Percentiles rank a stretch among this genome's conserved stretches.
Conservation (phyloP, 2,797 vertebrate species). For the Miichthys miiuy region DNA sequence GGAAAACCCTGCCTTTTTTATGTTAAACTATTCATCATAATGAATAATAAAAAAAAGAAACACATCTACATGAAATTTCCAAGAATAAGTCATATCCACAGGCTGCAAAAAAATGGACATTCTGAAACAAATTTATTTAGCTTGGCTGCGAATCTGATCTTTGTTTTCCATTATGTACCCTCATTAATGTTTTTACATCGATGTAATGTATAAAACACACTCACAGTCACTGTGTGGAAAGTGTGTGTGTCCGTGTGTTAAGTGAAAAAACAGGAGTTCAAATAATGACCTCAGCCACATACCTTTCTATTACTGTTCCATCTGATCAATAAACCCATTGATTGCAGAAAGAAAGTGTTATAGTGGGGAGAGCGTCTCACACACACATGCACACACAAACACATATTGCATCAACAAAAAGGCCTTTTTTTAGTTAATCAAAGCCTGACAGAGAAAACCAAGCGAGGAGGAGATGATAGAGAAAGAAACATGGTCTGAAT, state of each 20-base stretch:
- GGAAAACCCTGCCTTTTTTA: constrained; percentile 48
- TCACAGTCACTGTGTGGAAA: neutral
- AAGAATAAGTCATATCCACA: constrained; percentile 45
- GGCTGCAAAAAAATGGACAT: constrained; percentile 15
- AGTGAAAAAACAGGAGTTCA: constrained; percentile 1
- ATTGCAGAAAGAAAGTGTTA: constrained; percentile 19
- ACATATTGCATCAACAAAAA: constrained; percentile 10
- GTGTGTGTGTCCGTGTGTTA: neutral
- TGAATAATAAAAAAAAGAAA: constrained; percentile 35
- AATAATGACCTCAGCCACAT: constrained; percentile 8
- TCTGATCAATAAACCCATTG: constrained; percentile 38
- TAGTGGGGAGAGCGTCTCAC: neutral
- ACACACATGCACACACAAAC: constrained; percentile 2
- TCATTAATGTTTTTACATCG: constrained; percentile 8
- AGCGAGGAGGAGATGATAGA: neutral
- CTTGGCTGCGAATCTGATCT: neutral
- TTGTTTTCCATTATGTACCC: neutral
- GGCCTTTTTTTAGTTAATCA: constrained; percentile 6
- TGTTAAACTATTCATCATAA: constrained; percentile 56
- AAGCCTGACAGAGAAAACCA: neutral
- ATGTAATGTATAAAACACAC: neutral
- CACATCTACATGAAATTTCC: constrained; percentile 33
- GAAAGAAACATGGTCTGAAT: neutral
- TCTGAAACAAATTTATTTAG: constrained; percentile 5
- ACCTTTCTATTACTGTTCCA: constrained; percentile 35